Conservation (phyloP, 1,140 invertebrate species). For the Drosophila takahashii region DNA sequence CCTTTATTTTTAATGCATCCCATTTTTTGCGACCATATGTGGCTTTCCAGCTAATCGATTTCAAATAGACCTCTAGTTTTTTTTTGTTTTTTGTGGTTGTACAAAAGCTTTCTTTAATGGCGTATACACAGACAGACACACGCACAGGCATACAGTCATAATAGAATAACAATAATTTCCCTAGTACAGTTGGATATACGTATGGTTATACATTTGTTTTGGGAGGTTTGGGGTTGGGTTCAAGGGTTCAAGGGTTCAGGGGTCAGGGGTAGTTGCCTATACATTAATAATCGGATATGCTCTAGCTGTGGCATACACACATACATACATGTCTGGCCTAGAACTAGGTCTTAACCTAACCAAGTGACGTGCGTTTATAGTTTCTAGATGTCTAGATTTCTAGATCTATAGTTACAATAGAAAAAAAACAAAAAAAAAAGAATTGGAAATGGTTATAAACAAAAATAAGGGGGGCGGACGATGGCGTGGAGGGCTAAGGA, state of each 20-base stretch:
- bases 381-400: not conserved
- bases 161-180: constrained; percentile 27
- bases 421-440: constrained; percentile 42
- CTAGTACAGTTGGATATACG: constrained; percentile 15
- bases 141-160: constrained; percentile 28
- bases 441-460: not conserved
- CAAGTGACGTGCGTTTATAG: constrained; percentile 8
- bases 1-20: not conserved
- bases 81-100: not conserved
- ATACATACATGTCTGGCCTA: constrained; percentile 20
- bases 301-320: constrained; percentile 15
- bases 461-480: not conserved
- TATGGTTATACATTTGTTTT: constrained; percentile 2
- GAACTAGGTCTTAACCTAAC: constrained; percentile 15
- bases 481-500: not conserved
- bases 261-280: constrained; percentile 1
- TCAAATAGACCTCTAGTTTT: not conserved
- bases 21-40: not conserved
- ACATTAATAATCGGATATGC: constrained; percentile 34
- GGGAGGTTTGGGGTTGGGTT: not conserved
- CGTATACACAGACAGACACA: not conserved
- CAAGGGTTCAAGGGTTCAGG: not conserved
- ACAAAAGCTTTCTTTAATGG: constrained; percentile 37
- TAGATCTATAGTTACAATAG: constrained; percentile 16
- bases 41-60: constrained; percentile 13